Conservation (phyloP, 1,140 invertebrate genomes). For the Lysiphlebus fabarum region DNA sequence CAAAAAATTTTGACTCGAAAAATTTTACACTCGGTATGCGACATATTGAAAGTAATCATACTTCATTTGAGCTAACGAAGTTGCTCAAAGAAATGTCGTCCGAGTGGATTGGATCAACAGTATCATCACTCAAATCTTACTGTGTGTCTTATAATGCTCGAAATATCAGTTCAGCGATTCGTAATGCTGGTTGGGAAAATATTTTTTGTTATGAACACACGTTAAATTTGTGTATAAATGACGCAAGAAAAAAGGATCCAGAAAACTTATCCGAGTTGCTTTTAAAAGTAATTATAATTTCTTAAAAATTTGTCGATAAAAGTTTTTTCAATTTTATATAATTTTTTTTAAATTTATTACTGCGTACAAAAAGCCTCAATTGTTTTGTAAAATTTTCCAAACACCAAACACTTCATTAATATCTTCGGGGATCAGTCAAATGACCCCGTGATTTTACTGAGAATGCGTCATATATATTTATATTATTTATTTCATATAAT, state of each 20-base stretch:
- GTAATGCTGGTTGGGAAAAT: not conserved
- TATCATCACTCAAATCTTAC: not conserved
- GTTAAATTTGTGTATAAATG: not conserved
- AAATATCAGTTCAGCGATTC: constrained; percentile 4
- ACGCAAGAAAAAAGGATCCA: not conserved
- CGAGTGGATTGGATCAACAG: not conserved
- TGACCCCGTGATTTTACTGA: too few relatives aligned
- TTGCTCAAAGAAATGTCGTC: not conserved
- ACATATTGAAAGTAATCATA: constrained; percentile 1
- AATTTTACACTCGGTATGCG: constrained; percentile 13
- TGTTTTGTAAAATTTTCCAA: too few relatives aligned
- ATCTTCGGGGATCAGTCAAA: too few relatives aligned
- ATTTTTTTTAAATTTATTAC: too few relatives aligned
- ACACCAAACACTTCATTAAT: too few relatives aligned
- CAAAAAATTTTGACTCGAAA: constrained; percentile 7
- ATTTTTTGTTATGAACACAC: constrained; percentile 3
- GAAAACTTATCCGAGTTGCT: too few relatives aligned
- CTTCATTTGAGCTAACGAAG: not conserved
- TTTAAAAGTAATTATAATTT: too few relatives aligned
- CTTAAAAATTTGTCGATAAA: too few relatives aligned
- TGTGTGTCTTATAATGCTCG: constrained; percentile 13
- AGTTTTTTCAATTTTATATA: too few relatives aligned
- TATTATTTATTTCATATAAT: too few relatives aligned
- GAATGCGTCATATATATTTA: too few relatives aligned
- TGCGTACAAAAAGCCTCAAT: too few relatives aligned